These are phyloP conservation scores for Ameiurus melas DNA, from an alignment of 2,113 vertebrate genomes.

Conservation along the genomic window DNA sequence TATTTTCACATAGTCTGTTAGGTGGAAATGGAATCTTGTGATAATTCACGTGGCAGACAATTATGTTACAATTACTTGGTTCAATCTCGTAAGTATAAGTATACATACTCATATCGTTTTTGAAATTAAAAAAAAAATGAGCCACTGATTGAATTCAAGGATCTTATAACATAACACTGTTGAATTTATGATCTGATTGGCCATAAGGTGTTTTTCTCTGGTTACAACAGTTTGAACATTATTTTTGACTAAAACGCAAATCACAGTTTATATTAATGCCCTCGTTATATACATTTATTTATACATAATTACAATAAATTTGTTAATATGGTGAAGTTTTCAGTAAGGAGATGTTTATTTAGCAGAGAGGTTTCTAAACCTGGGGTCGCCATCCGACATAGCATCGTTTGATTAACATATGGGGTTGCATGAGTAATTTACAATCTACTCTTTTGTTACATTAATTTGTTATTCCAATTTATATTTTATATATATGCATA, in stretches of 20 bases:
- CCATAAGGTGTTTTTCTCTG: not conserved
- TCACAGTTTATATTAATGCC: not conserved
- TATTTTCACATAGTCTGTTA: not conserved
- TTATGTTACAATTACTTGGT: no score
- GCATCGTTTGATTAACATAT: not conserved
- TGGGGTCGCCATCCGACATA: not conserved
- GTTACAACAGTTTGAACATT: not conserved
- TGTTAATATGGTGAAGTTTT: not conserved
- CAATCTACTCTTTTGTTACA: not conserved
- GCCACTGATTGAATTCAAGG: not conserved
- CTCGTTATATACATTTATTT: not conserved
- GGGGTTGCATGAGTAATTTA: not conserved
- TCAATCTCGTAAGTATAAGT: no score
- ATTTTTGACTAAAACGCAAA: not conserved
- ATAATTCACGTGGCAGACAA: not conserved
- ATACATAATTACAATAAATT: not conserved
- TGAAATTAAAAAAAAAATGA: no score
- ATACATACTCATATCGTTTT: no score
- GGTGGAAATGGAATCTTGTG: not conserved
- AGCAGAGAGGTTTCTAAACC: no score
- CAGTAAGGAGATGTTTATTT: not conserved
- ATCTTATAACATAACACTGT: not conserved
- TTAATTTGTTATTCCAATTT: not conserved
- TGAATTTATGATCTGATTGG: not conserved
- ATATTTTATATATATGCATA: not conserved